phyloP scores from a whole-genome alignment of 2,113 vertebrate genomes.

The Oryzias melastigma region DNA sequence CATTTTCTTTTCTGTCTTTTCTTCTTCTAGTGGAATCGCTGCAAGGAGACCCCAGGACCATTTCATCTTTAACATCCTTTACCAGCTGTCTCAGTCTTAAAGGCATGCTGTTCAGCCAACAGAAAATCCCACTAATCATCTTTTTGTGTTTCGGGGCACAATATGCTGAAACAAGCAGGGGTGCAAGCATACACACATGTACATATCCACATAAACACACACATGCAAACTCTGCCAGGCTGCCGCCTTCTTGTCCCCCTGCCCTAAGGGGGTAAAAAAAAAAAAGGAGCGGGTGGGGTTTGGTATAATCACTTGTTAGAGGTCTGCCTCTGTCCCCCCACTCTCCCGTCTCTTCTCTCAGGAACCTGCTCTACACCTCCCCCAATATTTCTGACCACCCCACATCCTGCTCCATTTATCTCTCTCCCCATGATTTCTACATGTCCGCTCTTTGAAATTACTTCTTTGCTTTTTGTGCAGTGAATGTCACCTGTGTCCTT shows the following conservation, averaged over 20 bases:
- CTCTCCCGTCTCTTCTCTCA: constrained; percentile 39
- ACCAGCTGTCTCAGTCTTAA: constrained; percentile 79
- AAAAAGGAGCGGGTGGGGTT: constrained; percentile 27
- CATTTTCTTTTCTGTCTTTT: constrained; percentile 56
- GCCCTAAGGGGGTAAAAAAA: constrained; percentile 65
- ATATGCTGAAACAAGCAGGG: constrained; percentile 77
- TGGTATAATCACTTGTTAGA: constrained; percentile 81
- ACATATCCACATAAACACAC: constrained; percentile 24
- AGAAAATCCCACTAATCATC: constrained; percentile 81
- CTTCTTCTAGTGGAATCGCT: constrained; percentile 68
- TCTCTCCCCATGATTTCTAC: constrained; percentile 13
- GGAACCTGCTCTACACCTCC: constrained; percentile 39
- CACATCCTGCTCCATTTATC: constrained; percentile 27
- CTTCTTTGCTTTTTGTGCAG: neutral
- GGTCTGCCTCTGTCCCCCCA: constrained; percentile 64
- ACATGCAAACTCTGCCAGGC: constrained; percentile 50
- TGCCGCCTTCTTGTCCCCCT: constrained; percentile 74
- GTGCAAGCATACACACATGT: constrained; percentile 49
- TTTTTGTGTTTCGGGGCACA: constrained; percentile 81
- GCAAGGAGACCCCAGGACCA: constrained; percentile 69
- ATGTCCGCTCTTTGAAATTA: neutral
- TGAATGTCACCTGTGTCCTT: no score
- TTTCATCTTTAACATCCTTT: constrained; percentile 75
- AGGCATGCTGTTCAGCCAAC: constrained; percentile 76
- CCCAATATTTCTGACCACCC: constrained; percentile 47